Evolutionary conservation across 2,113 vertebrate genomes (phyloP), one percentile per base, ranked within the genome.

Genomic region (Malurus alboscapulatus): DNA sequence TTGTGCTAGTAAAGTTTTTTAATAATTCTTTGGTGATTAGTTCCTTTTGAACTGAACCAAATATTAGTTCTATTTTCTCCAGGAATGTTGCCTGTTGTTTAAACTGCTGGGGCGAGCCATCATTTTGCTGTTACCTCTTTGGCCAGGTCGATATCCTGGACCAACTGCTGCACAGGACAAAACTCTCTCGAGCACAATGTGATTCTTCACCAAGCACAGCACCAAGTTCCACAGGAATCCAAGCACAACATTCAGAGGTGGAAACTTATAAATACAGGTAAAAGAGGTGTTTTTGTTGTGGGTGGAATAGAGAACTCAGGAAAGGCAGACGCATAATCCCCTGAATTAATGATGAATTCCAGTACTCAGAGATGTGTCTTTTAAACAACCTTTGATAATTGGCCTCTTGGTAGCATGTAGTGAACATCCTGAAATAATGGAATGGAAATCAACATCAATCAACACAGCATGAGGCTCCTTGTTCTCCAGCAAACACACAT

Each of bases 321-420:
- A 89, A 93, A 85, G 75, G 67, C 63, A 94, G 63, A 92, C 92
- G 32, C 48, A 63, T 90, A 93, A 84, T 38, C 40, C 84, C 32
- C 29, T 83, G 85, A 96, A 96, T 96, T 90, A 95, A 93, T 91
- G 61, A 94, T 90, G 85, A 84, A 92, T 93, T 82, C 79, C 59
- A 63, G 78, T 58, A 92, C 84, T 94, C 50, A 92, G 81, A 93
- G 81, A 95, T 66, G 87, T 85, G 96, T 91, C 94, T 95, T 96
- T 96, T 95, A 96, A 96, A 94, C 90, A 94, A 84, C 79, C 92
- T 96, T 94, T 96, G 82, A 90, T 95, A 95, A 96, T 86, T 95
- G 90, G 91, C 87, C 90, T 93, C 94, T 92, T 12, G 67, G 55
- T 92, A 92, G 48, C 78, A 74, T 94, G 87, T 91, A 92, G 87